phyloP scores from a whole-genome alignment of 2,797 vertebrate genomes.

The Liasis olivaceus region DNA sequence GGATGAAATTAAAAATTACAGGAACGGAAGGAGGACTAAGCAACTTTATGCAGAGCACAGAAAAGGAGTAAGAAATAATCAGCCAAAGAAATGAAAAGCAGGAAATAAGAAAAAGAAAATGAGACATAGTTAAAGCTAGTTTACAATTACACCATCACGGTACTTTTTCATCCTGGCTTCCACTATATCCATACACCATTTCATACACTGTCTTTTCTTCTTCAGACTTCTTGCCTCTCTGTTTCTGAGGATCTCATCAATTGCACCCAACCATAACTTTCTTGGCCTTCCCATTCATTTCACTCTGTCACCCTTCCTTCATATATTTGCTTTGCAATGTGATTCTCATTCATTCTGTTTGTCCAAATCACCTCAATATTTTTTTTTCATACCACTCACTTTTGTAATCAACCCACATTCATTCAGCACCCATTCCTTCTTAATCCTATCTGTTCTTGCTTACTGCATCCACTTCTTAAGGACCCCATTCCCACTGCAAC shows the following conservation, averaged over 20 bases:
- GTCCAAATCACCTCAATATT: neutral
- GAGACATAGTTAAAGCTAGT: neutral
- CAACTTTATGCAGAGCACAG: neutral
- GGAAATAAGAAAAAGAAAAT: neutral
- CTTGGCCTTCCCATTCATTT: neutral
- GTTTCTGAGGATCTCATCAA: neutral
- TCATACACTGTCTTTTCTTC: neutral
- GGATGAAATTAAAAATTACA: neutral
- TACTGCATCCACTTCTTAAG: neutral
- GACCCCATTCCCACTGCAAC: neutral
- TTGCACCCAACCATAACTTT: neutral
- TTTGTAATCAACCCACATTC: neutral
- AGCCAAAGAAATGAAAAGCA: neutral
- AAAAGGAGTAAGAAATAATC: neutral
- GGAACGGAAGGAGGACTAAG: neutral
- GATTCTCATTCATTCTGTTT: neutral
- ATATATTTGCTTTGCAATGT: neutral
- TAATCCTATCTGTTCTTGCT: neutral
- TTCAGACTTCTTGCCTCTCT: neutral
- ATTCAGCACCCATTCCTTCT: neutral
- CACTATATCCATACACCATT: neutral
- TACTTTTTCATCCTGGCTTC: neutral
- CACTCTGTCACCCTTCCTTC: neutral
- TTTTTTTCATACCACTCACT: neutral
- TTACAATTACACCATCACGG: neutral